Base-by-base conservation (phyloP, 2,113 vertebrate species). In the Corythornis madagascariensis region DNA sequence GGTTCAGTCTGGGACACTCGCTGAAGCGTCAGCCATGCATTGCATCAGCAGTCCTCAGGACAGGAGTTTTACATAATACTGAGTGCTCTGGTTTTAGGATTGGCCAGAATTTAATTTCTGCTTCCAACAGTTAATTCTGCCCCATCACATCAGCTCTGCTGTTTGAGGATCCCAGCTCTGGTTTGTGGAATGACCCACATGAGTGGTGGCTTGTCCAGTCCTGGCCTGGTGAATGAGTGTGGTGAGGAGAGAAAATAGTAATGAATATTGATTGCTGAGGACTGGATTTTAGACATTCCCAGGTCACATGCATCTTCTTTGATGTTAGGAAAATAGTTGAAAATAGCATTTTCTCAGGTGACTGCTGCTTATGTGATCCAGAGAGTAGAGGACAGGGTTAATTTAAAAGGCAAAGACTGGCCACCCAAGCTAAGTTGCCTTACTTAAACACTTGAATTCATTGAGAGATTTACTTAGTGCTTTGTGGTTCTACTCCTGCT, bases 101-200 rank as follows among this genome's bases (percentile, higher is more conserved):
- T 47, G 55, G 64, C 43, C 38, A 64, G 69, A 42, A 24, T 56
- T 90, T 25, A 22, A 26, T 71, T 67, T 86, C 29, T 72, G 83
- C 31, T 40, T 77, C 38, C 26, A 45, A 1, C 16, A 84, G 9
- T 71, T 74, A 42, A 11, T 78, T 74, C 22, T 60, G 22, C 15
- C 43, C 9, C 3, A 2, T 42, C 47, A 2, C 47, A 45, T 78
- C 19, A 33, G 25, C 59, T 60, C 35, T 87, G 63, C 33, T 94
- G 10, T 56, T 78, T 0, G 3, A 11, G 11, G 2, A 1, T 61
- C 33, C 13, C 42, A 26, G 64, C 13, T 79, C 7, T 55, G 28
- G 29, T 45, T 71, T 79, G 24, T 57, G 55, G 35, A 10, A 38
- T 70, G 56, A 53, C 50, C n/a, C 1, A 1, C 14, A 1, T 31